Base-by-base conservation (phyloP, 2,113 vertebrate genomes). In the Argyrosomus japonicus region DNA sequence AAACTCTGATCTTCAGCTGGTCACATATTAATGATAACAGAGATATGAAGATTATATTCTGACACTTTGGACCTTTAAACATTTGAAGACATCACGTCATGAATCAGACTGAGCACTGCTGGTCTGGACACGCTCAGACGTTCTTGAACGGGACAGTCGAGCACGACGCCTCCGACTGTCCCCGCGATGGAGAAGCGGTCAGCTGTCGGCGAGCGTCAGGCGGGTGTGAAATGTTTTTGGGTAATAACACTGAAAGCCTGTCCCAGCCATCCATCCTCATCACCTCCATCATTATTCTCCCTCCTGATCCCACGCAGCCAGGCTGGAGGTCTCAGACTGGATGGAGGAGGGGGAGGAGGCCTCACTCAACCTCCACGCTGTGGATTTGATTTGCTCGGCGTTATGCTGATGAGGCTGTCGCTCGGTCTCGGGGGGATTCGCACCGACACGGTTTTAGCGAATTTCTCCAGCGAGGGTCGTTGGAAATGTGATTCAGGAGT, bases 401-500 rank as follows among this genome's bases (percentile, higher is more conserved):
- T 78, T 83, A 74, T 84, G 69, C 36, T 62, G 72, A 84, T 74
- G 56, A 74, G 15, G 13, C 15, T 2, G 14, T 1, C 12, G 8
- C n/a, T 7, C 1, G 36, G 53, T 78, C 82, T 27, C 29, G 1
- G 54, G 51, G 47, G 60, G 47, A 69, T 53, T 75, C 48, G 18
- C 60, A n/a, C 58, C 14, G 7, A 68, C 83, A 60, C 45, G 14
- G 27, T 71, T 71, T 72, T 40, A 81, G 68, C 65, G 65, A 53
- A 80, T 60, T 60, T 76, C 23, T 77, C 65, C 60, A 18, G 72
- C 32, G 45, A 72, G 83, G 53, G 25, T 81, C 25, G 60, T 77
- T 76, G 68, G 47, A 76, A 77, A 81, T 68, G 60, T 85, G 78
- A 77, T 72, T 85, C 73, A 77, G 83, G 72, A 29, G 54, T 81